A percentile compares a stretch with the other conserved stretches of the same genome.
Evolutionary conservation across 2,113 vertebrate species (phyloP).

Genomic region (Paradisaea rubra): DNA sequence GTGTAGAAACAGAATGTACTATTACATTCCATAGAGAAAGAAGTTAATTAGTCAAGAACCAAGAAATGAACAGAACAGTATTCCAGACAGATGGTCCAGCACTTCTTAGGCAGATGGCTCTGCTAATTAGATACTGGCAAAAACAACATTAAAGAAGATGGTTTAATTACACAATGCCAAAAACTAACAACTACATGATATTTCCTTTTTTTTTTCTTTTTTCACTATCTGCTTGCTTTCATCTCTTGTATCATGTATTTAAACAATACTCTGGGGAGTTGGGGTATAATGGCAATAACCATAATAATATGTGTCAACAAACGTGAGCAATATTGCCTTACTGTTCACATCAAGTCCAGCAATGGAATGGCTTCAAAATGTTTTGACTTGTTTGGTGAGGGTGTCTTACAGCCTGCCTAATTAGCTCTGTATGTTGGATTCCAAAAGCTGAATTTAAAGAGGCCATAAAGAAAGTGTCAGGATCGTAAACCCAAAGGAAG

Average conservation of each 20-base stretch:
- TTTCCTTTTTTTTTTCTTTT: conserved; percentile 7
- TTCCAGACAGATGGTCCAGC: conserved; percentile 71
- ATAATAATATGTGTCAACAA: conserved; percentile 19
- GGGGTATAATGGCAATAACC: background rate
- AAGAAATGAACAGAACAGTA: conserved; percentile 63
- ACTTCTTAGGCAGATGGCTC: conserved; percentile 72
- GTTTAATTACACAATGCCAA: conserved; percentile 72
- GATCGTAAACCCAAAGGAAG: background rate
- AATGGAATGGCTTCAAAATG: background rate
- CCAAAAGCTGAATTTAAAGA: background rate
- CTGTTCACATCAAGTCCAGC: background rate
- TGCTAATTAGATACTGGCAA: conserved; percentile 75
- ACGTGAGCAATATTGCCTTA: background rate
- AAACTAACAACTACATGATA: conserved; percentile 63
- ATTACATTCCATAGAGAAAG: conserved; percentile 25
- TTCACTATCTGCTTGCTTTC: conserved; percentile 54
- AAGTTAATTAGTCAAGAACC: conserved; percentile 65
- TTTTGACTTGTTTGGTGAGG: background rate
- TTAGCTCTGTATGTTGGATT: background rate
- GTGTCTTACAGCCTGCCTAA: background rate
- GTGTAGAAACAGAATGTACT: conserved; percentile 38
- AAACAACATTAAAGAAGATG: conserved; percentile 65
- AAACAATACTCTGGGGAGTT: background rate
- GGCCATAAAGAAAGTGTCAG: background rate
- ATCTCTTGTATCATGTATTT: conserved; percentile 32